Evolutionary conservation across 2,888 invertebrate genomes (phyloP), one percentile per base, ranked within the genome.

Genomic region (Aquatica leii): DNA sequence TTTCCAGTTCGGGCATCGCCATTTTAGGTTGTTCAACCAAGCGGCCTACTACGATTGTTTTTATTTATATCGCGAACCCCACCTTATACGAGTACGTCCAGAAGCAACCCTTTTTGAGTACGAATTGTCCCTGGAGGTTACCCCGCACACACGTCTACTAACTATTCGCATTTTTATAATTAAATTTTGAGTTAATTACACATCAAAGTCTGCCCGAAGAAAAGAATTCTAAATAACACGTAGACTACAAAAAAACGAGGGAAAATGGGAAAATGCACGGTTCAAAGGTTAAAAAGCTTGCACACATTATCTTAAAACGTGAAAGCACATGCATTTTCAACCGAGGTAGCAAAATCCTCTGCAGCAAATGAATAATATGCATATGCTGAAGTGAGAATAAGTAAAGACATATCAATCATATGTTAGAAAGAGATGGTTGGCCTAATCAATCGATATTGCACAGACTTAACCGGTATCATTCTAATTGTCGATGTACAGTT

Each of bases 391-490:
- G 74, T 74, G 73, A 75, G 76, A 74, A 74, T 76, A 67, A 66
- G 66, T 62, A 50, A 71, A 73, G 76, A 76, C 73, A 78, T 24
- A 24, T 78, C 77, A 77, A 78, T 76, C 76, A 75, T 68, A 65
- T 65, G 68, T 61, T 64, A 68, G 74, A 77, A 65, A 62, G 70
- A 71, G 71, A 70, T 52, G 68, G 66, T 57, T 53, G 60, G 65
- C 67, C 69, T 70, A 79, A 81, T 81, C 80, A 80, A 80, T 81
- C 80, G 80, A 80, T 80, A 78, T 76, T 76, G 76, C 78, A 78
- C 78, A 79, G 79, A 78, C 80, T 77, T 77, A 77, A 77, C 73
- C 74, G 76, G 80, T 80, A 80, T 80, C 80, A 80, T 77, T 80
- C 80, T 80, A 80, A 80, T 80, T 79, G 79, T 80, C 77, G 77